phyloP scores from a whole-genome alignment of 2,888 invertebrate species.

The Stenoptilia bipunctidactyla region DNA sequence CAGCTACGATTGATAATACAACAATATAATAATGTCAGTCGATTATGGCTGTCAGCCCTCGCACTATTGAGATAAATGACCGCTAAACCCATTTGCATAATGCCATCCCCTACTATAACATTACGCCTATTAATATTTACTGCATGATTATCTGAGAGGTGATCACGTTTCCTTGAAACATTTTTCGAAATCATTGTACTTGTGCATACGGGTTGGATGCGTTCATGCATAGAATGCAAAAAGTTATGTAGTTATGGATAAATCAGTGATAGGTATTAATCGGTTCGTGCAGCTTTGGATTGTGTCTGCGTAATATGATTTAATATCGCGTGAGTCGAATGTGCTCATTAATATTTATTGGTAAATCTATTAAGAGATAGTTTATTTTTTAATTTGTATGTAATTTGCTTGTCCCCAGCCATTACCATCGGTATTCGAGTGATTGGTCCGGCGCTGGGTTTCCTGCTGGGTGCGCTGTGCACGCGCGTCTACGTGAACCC shows the following conservation, averaged over 20 bases:
- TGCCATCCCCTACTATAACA: conserved; percentile 32
- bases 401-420: conserved; percentile 67
- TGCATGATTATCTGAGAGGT: conserved; percentile 28
- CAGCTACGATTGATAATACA: not conserved
- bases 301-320: conserved; percentile 24
- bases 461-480: conserved; percentile 90
- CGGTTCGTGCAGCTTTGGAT: conserved; percentile 1
- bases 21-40: conserved; percentile 22
- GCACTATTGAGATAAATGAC: conserved; percentile 46
- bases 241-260: conserved; percentile 3
- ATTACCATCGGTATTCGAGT: conserved; percentile 94
- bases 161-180: conserved; percentile 28
- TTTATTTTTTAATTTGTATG: conserved; percentile 2
- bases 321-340: conserved; percentile 23
- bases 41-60: conserved; percentile 34
- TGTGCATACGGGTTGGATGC: too few species aligned
- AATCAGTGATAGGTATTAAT: not conserved
- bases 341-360: conserved; percentile 5
- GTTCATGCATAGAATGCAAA: too few species aligned
- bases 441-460: conserved; percentile 90
- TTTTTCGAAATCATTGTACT: conserved; percentile 15
- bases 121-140: conserved; percentile 42
- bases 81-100: conserved; percentile 40
- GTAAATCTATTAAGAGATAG: not conserved
- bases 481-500: conserved; percentile 90